Evolutionary conservation across 2,888 invertebrate species (phyloP), one percentile per base, ranked within the genome.

Genomic region (Polymixis flavicincta): DNA sequence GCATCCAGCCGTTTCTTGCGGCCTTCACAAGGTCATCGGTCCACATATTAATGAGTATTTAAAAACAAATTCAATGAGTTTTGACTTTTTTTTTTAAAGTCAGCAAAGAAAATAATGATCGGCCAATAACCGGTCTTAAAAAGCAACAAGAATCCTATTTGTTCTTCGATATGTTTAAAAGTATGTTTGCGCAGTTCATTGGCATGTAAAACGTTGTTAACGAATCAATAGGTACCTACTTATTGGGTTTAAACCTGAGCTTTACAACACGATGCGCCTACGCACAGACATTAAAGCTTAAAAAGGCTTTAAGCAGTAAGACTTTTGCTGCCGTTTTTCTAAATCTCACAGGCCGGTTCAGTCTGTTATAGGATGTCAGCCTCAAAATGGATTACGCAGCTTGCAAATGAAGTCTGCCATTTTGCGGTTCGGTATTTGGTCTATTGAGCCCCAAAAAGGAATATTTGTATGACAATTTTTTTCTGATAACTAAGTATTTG

Each of bases 201-300:
- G 71, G 60, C 76, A 60, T 54, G 52, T 54, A n/a, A n/a, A 78
- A 48, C 60, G 37, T 1, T 60, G 52, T 71, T 54, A 48, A 71
- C n/a, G 25, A 14, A 59, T 76, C 32, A 25, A 37, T 59, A 67
- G 42, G 6, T 69, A 42, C 19, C 14, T 19, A 28, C 17, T 28
- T 66, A 60, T 52, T 60, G 11, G 9, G 19, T 69, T 25, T 70
- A n/a, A 52, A 52, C 32, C 32, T 45, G 25, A 52, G 17, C 25
- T 78, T 57, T 52, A 25, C 22, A 22, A 28, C n/a, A 17, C 25
- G 7, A 17, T 14, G 52, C 52, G 25, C 70, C 52, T 45, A 52
- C 59, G 50, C 59, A 68, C 22, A 2, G 0, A 19, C 0, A 25
- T 32, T 32, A 9, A 17, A 7, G 7, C 19, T 70, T 37, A 5